A percentile compares a stretch with the other conserved stretches of the same genome.
phyloP scores from a whole-genome alignment of 2,888 invertebrate species.

The Scelioninae gen. 1 region DNA sequence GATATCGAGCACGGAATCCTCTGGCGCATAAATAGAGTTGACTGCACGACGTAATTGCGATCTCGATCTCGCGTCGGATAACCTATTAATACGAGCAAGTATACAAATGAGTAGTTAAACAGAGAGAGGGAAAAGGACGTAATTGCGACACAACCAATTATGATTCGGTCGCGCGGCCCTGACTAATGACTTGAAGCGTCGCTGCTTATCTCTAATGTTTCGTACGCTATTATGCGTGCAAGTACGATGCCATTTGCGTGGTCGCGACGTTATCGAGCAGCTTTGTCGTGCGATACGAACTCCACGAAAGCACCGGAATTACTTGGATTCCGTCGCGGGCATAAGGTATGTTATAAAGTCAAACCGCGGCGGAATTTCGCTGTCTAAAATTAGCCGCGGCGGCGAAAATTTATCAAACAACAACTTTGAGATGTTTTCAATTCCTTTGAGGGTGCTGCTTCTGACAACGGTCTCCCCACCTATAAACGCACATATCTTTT shows the following conservation, averaged over 20 bases:
- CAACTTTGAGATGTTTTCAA: slow-evolving; percentile 67
- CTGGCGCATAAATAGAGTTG: slow-evolving; percentile 47
- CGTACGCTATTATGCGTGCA: slow-evolving; percentile 39
- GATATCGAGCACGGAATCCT: slow-evolving; percentile 13
- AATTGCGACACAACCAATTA: slow-evolving; percentile 54
- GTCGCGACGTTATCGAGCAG: slow-evolving; percentile 51
- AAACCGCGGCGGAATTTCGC: slow-evolving; percentile 51
- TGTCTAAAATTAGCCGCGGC: slow-evolving; percentile 55
- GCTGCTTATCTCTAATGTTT: slow-evolving; percentile 49
- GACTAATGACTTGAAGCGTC: slow-evolving; percentile 61
- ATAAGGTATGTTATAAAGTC: slow-evolving; percentile 55
- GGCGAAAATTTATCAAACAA: slow-evolving; percentile 65
- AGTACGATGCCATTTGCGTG: slow-evolving; percentile 47
- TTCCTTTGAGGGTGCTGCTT: slow-evolving; percentile 59
- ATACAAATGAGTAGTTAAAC: slow-evolving; percentile 59
- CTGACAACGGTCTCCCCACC: slow-evolving; percentile 32
- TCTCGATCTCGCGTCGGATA: slow-evolving; percentile 48
- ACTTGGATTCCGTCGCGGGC: slow-evolving; percentile 48
- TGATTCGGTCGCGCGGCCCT: slow-evolving; percentile 46
- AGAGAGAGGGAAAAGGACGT: slow-evolving; percentile 35
- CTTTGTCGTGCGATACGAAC: slow-evolving; percentile 50
- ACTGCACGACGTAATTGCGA: slow-evolving; percentile 49
- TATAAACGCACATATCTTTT: slow-evolving; percentile 52
- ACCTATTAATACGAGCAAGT: slow-evolving; percentile 54
- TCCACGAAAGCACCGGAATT: slow-evolving; percentile 52